phyloP scores from a whole-genome alignment of 1,140 invertebrate species.

The Whitmania pigra region DNA sequence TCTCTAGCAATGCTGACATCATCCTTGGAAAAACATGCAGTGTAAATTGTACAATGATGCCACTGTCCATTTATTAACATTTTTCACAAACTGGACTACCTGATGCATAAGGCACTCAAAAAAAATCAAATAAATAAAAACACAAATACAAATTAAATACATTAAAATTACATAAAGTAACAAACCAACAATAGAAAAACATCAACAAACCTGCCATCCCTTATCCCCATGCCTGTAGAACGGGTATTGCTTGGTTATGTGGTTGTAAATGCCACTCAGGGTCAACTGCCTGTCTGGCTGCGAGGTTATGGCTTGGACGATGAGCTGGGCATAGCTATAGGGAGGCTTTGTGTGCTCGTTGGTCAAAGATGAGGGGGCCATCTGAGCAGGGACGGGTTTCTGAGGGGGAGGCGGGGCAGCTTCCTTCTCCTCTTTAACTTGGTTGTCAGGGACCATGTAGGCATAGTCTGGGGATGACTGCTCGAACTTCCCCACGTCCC shows the following conservation, averaged over 20 bases:
- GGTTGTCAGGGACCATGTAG: no score
- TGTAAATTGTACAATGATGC: no score
- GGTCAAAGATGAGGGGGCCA: constrained; percentile 31
- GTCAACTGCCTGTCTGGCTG: constrained; percentile 88
- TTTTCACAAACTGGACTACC: no score
- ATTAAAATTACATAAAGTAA: no score
- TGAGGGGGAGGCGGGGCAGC: neutral
- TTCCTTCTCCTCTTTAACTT: neutral
- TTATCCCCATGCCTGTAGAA: constrained; percentile 96
- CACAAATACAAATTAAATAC: no score
- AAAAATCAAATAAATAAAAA: no score
- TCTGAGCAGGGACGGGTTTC: neutral
- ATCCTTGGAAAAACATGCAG: no score
- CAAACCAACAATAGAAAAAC: neutral
- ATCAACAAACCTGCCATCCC: constrained; percentile 69
- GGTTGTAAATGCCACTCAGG: constrained; percentile 91
- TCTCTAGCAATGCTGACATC: no score
- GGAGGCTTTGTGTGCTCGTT: constrained; percentile 60
- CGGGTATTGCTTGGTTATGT: constrained; percentile 95
- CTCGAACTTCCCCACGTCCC: neutral
- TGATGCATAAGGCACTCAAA: no score
- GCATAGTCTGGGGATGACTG: neutral
- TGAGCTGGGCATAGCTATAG: constrained; percentile 94
- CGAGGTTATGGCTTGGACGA: constrained; percentile 90
- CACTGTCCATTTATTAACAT: no score